Evolutionary conservation across 2,797 vertebrate genomes (phyloP).

Genomic region (Carduelis carduelis): DNA sequence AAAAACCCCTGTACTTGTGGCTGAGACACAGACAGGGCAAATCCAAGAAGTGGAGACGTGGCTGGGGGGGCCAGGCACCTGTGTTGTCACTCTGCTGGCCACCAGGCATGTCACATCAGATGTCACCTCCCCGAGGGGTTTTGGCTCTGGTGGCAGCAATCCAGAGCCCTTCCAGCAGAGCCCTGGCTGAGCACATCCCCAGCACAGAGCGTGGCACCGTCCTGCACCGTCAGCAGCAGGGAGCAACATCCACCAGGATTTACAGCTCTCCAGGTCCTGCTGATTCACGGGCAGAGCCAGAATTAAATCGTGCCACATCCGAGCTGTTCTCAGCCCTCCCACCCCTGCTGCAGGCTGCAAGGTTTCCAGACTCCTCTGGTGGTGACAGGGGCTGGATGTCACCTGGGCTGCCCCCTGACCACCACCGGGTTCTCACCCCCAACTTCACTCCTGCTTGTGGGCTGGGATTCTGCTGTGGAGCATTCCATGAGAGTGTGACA

Average conservation of each 20-base stretch:
- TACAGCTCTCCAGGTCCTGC: not conserved
- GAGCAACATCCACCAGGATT: not conserved
- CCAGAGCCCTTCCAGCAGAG: not conserved
- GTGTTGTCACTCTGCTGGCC: not conserved
- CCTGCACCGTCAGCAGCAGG: not conserved
- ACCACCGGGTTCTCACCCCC: not conserved
- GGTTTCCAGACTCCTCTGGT: not conserved
- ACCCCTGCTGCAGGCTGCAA: not conserved
- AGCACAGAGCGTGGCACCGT: not conserved
- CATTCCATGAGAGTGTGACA: not conserved
- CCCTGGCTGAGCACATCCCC: not conserved
- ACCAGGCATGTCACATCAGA: not conserved
- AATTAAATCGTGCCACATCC: not conserved
- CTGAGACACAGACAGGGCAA: not conserved
- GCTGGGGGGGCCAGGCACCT: not conserved
- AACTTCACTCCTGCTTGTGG: not conserved
- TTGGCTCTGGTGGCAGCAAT: not conserved
- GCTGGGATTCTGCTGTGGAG: not conserved
- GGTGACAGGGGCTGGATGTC: not conserved
- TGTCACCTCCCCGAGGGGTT: not conserved
- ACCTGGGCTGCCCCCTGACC: not conserved
- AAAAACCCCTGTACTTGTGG: not conserved
- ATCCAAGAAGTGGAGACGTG: not conserved
- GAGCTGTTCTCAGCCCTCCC: not conserved
- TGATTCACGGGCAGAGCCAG: slow-evolving; percentile 23